Percentiles rank a stretch among this genome's conserved stretches.
Conservation (phyloP, 2,113 vertebrate species). For the Phyllostomus discolor region DNA sequence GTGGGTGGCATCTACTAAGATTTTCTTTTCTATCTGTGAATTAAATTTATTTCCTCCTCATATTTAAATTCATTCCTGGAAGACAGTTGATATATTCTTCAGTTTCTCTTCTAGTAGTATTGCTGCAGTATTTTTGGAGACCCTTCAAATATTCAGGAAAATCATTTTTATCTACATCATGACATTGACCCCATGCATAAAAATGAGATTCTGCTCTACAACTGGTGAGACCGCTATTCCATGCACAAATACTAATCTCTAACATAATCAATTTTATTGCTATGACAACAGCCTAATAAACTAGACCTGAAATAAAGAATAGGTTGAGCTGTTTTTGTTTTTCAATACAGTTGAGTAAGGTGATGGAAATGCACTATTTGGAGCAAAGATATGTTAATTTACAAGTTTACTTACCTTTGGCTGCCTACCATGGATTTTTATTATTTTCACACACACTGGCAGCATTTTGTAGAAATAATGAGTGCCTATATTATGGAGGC, state of each 20-base stretch:
- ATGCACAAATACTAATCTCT: background rate
- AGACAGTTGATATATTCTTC: background rate
- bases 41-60: background rate
- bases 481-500: background rate
- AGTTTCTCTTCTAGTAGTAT: background rate
- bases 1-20: background rate
- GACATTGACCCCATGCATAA: background rate
- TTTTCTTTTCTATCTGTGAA: slow-evolving; percentile 16
- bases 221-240: background rate
- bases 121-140: background rate
- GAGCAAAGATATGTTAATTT: background rate
- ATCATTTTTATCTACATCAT: background rate
- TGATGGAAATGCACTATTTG: background rate
- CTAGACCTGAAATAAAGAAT: background rate
- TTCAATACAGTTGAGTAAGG: background rate
- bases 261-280: background rate
- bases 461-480: slow-evolving; percentile 20
- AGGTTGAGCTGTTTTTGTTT: background rate
- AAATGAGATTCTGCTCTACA: background rate
- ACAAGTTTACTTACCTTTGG: background rate
- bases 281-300: background rate
- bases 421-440: background rate
- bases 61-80: slow-evolving; percentile 34
- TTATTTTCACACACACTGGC: background rate
- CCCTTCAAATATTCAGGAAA: slow-evolving; percentile 17